Conservation (phyloP, 2,888 invertebrate species). For the Drosophila monieri region DNA sequence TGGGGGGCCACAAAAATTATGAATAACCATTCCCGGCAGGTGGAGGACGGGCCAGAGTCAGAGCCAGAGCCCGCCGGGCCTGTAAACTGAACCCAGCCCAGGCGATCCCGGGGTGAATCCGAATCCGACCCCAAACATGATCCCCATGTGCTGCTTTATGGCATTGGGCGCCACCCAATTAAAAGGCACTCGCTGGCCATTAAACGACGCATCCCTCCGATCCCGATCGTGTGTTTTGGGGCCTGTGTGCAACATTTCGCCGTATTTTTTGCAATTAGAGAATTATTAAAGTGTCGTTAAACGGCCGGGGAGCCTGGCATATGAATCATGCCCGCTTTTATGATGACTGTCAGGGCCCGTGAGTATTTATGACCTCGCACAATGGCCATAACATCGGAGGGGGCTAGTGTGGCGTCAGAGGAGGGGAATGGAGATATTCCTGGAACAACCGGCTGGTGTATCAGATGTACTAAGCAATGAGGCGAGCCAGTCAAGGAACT, state of each 20-base stretch:
- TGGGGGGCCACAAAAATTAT: conserved; percentile 41
- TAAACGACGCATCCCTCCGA: conserved; percentile 51
- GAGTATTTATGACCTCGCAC: conserved; percentile 62
- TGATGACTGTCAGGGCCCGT: conserved; percentile 57
- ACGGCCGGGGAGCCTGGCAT: conserved; percentile 51
- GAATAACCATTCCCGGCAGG: conserved; percentile 60
- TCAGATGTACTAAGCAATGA: background rate
- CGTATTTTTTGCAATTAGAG: conserved; percentile 69
- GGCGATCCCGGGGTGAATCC: conserved; percentile 20
- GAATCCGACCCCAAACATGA: conserved; percentile 20
- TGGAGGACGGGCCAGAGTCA: conserved; percentile 19
- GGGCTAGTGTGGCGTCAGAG: background rate
- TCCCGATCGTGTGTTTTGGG: conserved; percentile 10
- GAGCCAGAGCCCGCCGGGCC: conserved; percentile 9
- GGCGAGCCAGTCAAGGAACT: background rate
- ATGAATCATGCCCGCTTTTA: conserved; percentile 69
- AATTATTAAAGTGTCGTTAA: conserved; percentile 80
- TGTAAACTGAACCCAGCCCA: background rate
- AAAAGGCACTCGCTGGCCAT: conserved; percentile 73
- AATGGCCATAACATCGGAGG: conserved; percentile 29
- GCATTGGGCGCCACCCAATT: conserved; percentile 74
- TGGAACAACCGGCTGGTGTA: conserved; percentile 11
- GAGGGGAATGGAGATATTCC: conserved; percentile 6
- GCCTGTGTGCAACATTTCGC: conserved; percentile 49
- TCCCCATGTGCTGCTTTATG: conserved; percentile 49